phyloP scores from a whole-genome alignment of 1,140 invertebrate genomes.

The Polypedilum pembai region DNA sequence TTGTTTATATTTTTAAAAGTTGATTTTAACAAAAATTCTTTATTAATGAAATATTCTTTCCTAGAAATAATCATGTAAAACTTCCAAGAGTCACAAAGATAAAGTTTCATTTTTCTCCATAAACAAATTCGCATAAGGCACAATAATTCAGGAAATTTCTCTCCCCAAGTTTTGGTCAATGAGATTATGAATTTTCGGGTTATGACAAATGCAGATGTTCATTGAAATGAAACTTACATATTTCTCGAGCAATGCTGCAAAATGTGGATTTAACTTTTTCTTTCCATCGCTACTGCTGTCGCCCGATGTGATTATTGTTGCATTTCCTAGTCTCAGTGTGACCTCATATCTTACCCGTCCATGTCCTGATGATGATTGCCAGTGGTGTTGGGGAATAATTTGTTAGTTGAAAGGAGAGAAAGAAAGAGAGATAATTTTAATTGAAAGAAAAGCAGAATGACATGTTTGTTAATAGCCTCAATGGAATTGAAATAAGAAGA shows the following conservation, averaged over 20 bases:
- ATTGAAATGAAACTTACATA: conserved; percentile 20
- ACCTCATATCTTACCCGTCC: neutral
- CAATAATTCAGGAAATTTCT: neutral
- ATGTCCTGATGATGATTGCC: neutral
- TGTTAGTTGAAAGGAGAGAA: neutral
- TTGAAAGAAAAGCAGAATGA: neutral
- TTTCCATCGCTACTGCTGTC: neutral
- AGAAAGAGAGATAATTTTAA: neutral
- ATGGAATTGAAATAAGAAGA: neutral
- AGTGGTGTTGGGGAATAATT: neutral
- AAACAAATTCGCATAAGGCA: neutral
- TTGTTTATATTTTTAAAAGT: too few species aligned
- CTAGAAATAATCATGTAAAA: neutral
- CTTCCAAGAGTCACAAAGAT: neutral
- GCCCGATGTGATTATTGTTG: neutral
- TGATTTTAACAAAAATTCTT: too few species aligned
- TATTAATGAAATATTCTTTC: too few species aligned
- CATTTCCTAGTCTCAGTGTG: neutral
- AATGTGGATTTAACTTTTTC: conserved; percentile 7
- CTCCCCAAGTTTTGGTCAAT: too few species aligned
- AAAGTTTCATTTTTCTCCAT: neutral
- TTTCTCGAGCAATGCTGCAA: conserved; percentile 6
- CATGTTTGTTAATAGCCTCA: neutral
- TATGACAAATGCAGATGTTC: neutral
- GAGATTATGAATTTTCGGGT: too few species aligned